Conservation (phyloP, 2,888 invertebrate genomes). For the Disparrhopalites patrizii region DNA sequence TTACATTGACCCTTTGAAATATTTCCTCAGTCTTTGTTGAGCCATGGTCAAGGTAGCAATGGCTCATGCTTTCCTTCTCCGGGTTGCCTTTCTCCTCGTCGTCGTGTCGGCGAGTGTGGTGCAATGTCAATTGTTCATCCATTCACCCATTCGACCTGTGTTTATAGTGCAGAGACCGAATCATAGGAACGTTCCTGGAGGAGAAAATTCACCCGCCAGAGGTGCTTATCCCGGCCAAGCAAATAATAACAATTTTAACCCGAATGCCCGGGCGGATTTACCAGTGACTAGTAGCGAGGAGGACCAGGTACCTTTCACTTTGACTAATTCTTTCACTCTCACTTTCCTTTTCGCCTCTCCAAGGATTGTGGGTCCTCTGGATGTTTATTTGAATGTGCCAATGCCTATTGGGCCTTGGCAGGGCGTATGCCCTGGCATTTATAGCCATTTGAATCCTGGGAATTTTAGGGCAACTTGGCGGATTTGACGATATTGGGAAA, state of each 20-base stretch:
- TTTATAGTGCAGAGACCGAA: slow-evolving; percentile 11
- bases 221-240: neutral
- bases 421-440: too few relatives aligned
- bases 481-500: too few relatives aligned
- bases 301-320: slow-evolving; percentile 15
- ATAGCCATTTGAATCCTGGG: too few relatives aligned
- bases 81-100: neutral
- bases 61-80: slow-evolving; percentile 16
- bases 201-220: neutral
- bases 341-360: too few relatives aligned
- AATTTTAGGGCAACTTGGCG: too few relatives aligned
- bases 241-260: too few relatives aligned
- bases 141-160: slow-evolving; percentile 18
- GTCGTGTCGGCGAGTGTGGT: slow-evolving; percentile 1
- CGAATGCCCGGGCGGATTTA: slow-evolving; percentile 20
- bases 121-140: slow-evolving; percentile 10
- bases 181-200: neutral
- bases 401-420: too few relatives aligned
- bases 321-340: too few relatives aligned
- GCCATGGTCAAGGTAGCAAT: slow-evolving; percentile 29
- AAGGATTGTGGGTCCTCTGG: too few relatives aligned
- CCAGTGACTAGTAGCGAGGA: slow-evolving; percentile 20
- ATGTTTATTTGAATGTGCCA: too few relatives aligned
- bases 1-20: slow-evolving; percentile 19
- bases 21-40: slow-evolving; percentile 25